Evolutionary conservation across 2,797 vertebrate species (phyloP), one percentile per base, ranked within the genome.

Genomic region (Ctenochaetus hawaiiensis): DNA sequence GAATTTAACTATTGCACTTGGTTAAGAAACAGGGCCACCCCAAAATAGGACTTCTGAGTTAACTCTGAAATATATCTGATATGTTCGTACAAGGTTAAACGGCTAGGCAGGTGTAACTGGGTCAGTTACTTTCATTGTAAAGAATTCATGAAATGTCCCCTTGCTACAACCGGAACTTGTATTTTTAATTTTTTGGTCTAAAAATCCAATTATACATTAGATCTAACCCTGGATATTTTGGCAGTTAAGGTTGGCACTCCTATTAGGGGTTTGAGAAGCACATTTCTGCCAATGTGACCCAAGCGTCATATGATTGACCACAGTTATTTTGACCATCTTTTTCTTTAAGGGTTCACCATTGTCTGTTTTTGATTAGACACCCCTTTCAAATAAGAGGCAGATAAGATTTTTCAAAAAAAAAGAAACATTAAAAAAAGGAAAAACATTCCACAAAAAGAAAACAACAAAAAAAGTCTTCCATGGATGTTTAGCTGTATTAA

Each of bases 381-480:
- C 75, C 66, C 51, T 62, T 90, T 67, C 22, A 81, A 57, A 51
- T 68, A 74, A 81, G 68, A 85, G 22, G 57, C 65, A 73, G 57
- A 56, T 34, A 20, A 53, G 1, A 30, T 69, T 39, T 60, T 72
- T 39, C 54, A 3, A 43, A 74, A 79, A 41, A 41, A 77, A 68
- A 45, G 16, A 44, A 66, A 64, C 67, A 68, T 80, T n/a, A 48
- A 48, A 68, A 88, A 91, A 89, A 85, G 44, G 67, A 83, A 89
- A 86, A 90, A 89, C 91, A 94, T 95, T 95, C 93, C 91, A 85
- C 58, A 83, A 90, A 91, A 88, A 64, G 20, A 56, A 77, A 71
- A 63, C 26, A 56, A 67, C 10, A 75, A 89, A 88, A 85, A 87
- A 87, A 78, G 91, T 94, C 90, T 95, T 95, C 94, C 93, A 88